Conservation (phyloP, 2,888 invertebrate genomes). For the Platycnemis pennipes region DNA sequence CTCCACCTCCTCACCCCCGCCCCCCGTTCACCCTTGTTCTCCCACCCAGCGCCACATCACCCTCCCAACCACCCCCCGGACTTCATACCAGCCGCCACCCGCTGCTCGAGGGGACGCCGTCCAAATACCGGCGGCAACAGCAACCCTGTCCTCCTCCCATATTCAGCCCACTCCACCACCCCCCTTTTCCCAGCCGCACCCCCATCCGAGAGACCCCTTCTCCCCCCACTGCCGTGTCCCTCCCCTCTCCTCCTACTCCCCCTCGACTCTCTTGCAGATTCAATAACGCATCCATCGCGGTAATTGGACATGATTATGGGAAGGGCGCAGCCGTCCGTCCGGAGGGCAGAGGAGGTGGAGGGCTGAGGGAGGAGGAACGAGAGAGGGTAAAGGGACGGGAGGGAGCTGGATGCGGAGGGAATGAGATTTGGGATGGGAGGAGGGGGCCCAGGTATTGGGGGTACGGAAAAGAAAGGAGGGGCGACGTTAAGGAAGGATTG, state of each 20-base stretch:
- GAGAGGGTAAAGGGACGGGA: background rate
- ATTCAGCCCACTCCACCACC: background rate
- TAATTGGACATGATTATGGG: slow-evolving; percentile 67
- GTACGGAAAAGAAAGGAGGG: background rate
- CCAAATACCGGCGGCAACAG: slow-evolving; percentile 17
- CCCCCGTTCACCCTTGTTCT: background rate
- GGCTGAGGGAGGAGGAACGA: background rate
- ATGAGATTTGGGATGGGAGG: background rate
- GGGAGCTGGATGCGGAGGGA: background rate
- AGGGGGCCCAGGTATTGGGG: background rate
- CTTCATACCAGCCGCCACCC: background rate
- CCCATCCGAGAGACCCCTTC: background rate
- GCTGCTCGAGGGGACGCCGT: background rate
- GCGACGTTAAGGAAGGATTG: background rate
- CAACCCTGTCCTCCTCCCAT: background rate
- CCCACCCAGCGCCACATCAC: background rate
- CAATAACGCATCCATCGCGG: slow-evolving; percentile 67
- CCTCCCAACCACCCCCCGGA: background rate
- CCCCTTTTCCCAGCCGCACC: background rate
- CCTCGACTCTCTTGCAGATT: slow-evolving; percentile 53
- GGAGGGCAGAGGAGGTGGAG: background rate
- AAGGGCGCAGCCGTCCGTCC: slow-evolving; percentile 45
- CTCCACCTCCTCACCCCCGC: background rate
- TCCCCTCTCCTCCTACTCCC: background rate
- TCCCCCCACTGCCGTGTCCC: background rate